phyloP scores from a whole-genome alignment of 2,888 invertebrate species.

The Sesamia inferens region DNA sequence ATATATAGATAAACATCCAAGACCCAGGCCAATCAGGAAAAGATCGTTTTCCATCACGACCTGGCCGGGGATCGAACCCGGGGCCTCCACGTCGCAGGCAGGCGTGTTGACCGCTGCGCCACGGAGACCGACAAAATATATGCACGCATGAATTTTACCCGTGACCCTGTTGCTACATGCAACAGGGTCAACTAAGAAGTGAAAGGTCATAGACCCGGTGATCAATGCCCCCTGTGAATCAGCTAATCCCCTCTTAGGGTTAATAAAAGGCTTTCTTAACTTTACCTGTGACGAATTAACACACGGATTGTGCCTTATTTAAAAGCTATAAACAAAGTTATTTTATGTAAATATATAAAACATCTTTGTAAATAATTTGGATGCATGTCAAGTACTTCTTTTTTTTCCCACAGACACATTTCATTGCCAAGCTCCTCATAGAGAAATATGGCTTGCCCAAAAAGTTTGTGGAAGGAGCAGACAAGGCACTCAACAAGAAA shows the following conservation, averaged over 20 bases:
- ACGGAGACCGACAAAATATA: too few species aligned
- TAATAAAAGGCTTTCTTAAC: neutral
- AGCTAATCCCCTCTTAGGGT: neutral
- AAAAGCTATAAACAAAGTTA: neutral
- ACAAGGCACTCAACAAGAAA: constrained; percentile 93
- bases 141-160: neutral
- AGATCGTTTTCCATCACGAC: too few species aligned
- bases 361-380: too few species aligned
- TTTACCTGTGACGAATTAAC: neutral
- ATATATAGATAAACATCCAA: too few species aligned
- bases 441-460: constrained; percentile 94
- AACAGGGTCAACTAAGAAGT: neutral
- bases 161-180: constrained; percentile 15
- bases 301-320: neutral
- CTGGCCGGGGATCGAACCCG: too few species aligned
- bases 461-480: constrained; percentile 93
- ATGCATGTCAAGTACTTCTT: neutral
- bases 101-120: too few species aligned
- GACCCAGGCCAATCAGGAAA: too few species aligned
- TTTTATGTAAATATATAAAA: neutral
- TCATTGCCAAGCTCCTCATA: constrained; percentile 88
- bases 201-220: constrained; percentile 30
- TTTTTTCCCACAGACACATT: constrained; percentile 81
- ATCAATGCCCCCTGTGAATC: constrained; percentile 17
- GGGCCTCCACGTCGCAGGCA: too few species aligned